Evolutionary conservation across 2,888 invertebrate genomes (phyloP).

Genomic region (Rhagophthalmus giganteus): DNA sequence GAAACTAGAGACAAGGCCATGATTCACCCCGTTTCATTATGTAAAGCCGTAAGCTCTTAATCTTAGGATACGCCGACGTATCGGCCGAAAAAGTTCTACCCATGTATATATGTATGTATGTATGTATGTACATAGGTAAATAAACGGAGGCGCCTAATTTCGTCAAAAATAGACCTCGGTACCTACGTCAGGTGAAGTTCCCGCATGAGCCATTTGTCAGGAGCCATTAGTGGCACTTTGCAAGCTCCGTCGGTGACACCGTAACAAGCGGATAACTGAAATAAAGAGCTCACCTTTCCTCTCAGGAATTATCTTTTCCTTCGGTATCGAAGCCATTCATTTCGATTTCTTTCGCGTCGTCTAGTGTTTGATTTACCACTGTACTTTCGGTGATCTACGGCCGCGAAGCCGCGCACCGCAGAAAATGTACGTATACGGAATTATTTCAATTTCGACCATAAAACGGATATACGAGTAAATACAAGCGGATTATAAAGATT

Average conservation of each 20-base stretch:
- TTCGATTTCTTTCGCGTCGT: conserved; percentile 37
- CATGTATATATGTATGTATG: too few relatives aligned
- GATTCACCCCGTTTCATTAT: conserved; percentile 40
- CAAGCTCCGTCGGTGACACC: conserved; percentile 47
- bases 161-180: too few relatives aligned
- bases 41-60: conserved; percentile 35
- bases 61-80: conserved; percentile 19
- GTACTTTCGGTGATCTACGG: conserved; percentile 33
- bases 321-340: conserved; percentile 41
- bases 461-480: too few relatives aligned
- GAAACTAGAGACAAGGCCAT: conserved; percentile 37
- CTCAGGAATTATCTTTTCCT: conserved; percentile 47
- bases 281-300: conserved; percentile 51
- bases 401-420: too few relatives aligned
- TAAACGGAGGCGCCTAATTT: too few relatives aligned
- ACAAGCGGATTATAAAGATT: too few relatives aligned
- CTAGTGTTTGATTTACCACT: conserved; percentile 35
- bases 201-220: conserved; percentile 49
- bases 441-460: too few relatives aligned
- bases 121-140: too few relatives aligned
- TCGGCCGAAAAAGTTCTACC: too few relatives aligned
- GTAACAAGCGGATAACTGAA: conserved; percentile 52
- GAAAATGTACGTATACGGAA: too few relatives aligned
- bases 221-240: conserved; percentile 50
- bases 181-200: conserved; percentile 32